Conservation (phyloP, 1,140 invertebrate genomes). For the Eciton burchellii region DNA sequence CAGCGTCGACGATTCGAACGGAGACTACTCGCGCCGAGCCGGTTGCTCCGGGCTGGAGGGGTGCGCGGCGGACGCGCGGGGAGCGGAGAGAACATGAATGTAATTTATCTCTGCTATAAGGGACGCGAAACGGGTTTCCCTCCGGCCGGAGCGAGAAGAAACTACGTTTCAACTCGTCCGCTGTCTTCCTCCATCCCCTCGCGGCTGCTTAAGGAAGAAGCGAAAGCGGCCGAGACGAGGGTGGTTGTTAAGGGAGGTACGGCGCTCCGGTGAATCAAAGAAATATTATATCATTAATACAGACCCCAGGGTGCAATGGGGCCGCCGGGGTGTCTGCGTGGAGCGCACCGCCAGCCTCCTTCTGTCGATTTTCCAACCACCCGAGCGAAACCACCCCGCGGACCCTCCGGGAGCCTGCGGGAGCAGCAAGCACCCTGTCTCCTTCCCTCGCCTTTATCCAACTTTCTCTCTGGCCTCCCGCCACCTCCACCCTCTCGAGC, state of each 20-base stretch:
- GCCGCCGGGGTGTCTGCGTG: constrained; percentile 64
- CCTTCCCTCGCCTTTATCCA: not conserved
- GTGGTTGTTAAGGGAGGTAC: constrained; percentile 75
- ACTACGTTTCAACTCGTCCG: constrained; percentile 78
- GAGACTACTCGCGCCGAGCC: constrained; percentile 49
- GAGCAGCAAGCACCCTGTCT: not conserved
- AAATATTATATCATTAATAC: constrained; percentile 82
- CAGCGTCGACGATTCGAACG: constrained; percentile 69
- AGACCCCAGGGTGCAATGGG: constrained; percentile 77
- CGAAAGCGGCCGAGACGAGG: constrained; percentile 36
- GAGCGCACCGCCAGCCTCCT: constrained; percentile 31
- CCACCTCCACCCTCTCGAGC: not conserved
- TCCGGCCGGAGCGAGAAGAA: constrained; percentile 46
- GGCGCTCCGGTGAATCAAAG: constrained; percentile 78
- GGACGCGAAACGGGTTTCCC: constrained; percentile 76
- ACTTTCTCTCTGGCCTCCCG: constrained; percentile 8
- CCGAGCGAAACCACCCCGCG: constrained; percentile 9
- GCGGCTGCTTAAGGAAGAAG: constrained; percentile 53
- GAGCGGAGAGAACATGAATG: constrained; percentile 75
- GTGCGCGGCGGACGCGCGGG: constrained; percentile 58
- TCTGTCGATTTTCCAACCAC: constrained; percentile 50
- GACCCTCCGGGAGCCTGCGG: not conserved
- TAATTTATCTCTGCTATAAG: constrained; percentile 79
- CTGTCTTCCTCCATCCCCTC: constrained; percentile 31
- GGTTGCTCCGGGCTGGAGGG: constrained; percentile 52